Base-by-base conservation (phyloP, 2,888 invertebrate genomes). In the Apocheima hispidaria region DNA sequence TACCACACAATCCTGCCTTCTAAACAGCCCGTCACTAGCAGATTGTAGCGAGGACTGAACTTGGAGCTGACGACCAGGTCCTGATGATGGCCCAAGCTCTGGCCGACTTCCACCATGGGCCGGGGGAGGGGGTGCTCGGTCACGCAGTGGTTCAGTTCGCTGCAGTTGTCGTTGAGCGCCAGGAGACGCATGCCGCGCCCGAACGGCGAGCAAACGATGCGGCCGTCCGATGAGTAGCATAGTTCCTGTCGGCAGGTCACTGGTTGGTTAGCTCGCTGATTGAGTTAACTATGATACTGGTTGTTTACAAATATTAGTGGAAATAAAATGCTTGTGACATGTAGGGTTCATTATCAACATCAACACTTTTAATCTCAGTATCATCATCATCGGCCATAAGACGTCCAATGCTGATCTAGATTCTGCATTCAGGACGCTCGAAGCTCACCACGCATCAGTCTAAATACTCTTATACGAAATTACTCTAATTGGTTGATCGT, bases 1-100 rank as follows among this genome's bases (percentile, higher is more conserved):
- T 98, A 97, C 96, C 98, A 98, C 44, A 96, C 96, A 60, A 98
- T 96, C 81, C 96, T 96, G 23, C 98, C 98, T 63, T 95, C 95
- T 44, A 98, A 94, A 86, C 98, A 98, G 14, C 99, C 99, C 16
- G 97, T 97, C 36, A 98, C 98, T 35, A 98, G 93, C 70, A 98
- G 93, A 77, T 96, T 96, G 83, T 98, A 96, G 23, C 94, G 94
- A 0, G 98, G 98, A 66, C 97, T 98, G 86, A 98, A 98, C 85
- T 97, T 97, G 70, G 97, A 96, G 82, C 98, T 96, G 52, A 98
- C 96, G 18, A 98, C 98, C 60, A 96, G 95, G 78, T 97, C 96
- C 50, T 94, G 93, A 83, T 98, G 98, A 38, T 86, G 79, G 74
- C 96, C 96, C 60, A 96, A 93, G 73, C 95, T 95, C 73, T 94